Evolutionary conservation across 2,113 vertebrate species (phyloP).

Genomic region (Poeciliopsis turrubarensis): DNA sequence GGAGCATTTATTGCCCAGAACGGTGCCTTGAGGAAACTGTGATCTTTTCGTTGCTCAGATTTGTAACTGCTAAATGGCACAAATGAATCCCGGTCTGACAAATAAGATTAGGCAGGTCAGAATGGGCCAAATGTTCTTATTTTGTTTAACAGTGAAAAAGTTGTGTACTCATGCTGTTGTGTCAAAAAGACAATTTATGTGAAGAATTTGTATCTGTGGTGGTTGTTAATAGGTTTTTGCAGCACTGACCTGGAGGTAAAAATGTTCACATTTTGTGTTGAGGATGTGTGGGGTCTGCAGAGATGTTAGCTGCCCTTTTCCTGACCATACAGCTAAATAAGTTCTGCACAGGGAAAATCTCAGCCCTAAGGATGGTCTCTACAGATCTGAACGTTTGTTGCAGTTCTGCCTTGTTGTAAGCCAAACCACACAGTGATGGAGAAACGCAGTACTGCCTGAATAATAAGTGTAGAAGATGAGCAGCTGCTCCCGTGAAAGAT

Average conservation of each 20-base stretch:
- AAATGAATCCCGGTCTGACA: too few relatives aligned
- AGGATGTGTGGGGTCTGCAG: background rate
- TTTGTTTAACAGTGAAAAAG: background rate
- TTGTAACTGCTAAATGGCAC: too few relatives aligned
- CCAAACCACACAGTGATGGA: background rate
- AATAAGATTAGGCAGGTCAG: too few relatives aligned
- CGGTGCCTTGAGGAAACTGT: too few relatives aligned
- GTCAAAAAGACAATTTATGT: background rate
- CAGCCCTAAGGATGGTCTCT: background rate
- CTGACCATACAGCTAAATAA: background rate
- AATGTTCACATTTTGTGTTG: background rate
- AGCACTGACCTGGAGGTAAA: background rate
- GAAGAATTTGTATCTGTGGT: too few relatives aligned
- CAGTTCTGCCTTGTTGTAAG: background rate
- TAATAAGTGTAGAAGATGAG: background rate
- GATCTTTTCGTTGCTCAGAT: too few relatives aligned
- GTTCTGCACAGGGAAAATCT: background rate
- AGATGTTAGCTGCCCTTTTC: background rate
- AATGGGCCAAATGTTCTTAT: background rate
- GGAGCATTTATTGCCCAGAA: too few relatives aligned
- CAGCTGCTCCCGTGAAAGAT: background rate
- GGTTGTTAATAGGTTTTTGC: too few relatives aligned
- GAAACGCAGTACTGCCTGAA: background rate
- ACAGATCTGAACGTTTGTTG: background rate
- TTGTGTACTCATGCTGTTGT: background rate